Base-by-base conservation (phyloP, 2,797 vertebrate species). In the Tadarida brasiliensis region DNA sequence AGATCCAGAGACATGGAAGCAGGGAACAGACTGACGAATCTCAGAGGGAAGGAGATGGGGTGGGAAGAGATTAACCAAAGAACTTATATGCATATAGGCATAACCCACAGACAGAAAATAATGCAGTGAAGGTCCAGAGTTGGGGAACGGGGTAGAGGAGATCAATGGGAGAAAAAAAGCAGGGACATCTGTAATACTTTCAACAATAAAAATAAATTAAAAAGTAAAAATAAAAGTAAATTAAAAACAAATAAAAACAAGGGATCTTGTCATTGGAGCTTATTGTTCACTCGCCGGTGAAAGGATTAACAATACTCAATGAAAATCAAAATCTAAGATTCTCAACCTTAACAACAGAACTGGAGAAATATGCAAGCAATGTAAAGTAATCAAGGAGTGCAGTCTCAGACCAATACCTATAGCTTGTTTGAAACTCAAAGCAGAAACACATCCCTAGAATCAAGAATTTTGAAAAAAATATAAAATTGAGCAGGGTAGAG, bases 351-450 rank as follows among this genome's bases (percentile, higher is more conserved):
- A 71, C 33, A 51, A 73, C 22, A 47, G 28, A 91, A 54, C 5
- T 33, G 39, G 35, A 77, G 17, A 77, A 77, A 87, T 16, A 26
- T 17, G 5, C 22, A 5, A 30, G 10, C 4, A 11, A 4, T 20
- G 14, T 28, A 24, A 65, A 56, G 7, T 47, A 59, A 80, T 47
- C 20, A 4, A 87, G 30, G 30, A 70, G 73, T 78, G 47, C 8
- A 26, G 11, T 54, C 16, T 78, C 30, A 83, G 49, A 76, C 39
- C 33, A 77, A 51, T 51, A 33, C 2, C 33, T 47, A 61, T 76
- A 19, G 14, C 33, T 81, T 57, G 12, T 87, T 95, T 92, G 70
- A 85, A 81, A 94, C 63, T 87, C 2, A 61, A 95, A 91, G n/a
- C 17, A 63, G 30, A 90, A 94, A 77, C 39, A 61, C 1, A 33